Conservation (phyloP, 1,140 invertebrate genomes). For the Sitobion miscanthi region DNA sequence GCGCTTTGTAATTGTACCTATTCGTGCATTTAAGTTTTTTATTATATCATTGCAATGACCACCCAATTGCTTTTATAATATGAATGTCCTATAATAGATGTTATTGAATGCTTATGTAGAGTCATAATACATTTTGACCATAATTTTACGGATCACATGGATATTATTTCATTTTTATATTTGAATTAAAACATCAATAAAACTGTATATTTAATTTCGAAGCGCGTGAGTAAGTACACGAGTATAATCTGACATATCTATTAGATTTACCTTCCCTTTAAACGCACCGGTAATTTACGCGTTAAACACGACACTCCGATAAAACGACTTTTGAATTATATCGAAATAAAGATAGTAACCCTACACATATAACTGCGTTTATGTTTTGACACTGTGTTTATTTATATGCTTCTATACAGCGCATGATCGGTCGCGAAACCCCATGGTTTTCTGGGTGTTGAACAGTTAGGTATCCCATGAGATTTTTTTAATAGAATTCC, state of each 20-base stretch:
- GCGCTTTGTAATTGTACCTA: neutral
- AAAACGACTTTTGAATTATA: constrained; percentile 33
- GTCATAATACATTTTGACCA: neutral
- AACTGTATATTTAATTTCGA: neutral
- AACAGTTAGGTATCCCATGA: constrained; percentile 29
- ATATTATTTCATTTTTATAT: neutral
- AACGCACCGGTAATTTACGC: constrained; percentile 15
- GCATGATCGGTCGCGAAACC: neutral
- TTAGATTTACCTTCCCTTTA: constrained; percentile 3
- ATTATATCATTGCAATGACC: neutral
- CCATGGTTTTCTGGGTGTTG: constrained; percentile 32
- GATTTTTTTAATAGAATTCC: constrained; percentile 4
- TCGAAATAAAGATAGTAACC: constrained; percentile 9
- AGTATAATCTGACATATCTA: neutral
- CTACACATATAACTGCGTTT: constrained; percentile 10
- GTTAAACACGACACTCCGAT: neutral
- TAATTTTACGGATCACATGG: neutral
- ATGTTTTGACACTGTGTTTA: constrained; percentile 33
- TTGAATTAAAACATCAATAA: constrained; percentile 16
- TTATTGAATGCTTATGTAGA: neutral
- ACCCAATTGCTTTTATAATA: neutral
- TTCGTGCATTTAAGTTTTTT: neutral
- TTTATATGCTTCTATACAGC: constrained; percentile 5
- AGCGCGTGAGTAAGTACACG: neutral
- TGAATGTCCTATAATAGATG: neutral